Conservation (phyloP, 2,888 invertebrate genomes). For the Pandemis heparana region DNA sequence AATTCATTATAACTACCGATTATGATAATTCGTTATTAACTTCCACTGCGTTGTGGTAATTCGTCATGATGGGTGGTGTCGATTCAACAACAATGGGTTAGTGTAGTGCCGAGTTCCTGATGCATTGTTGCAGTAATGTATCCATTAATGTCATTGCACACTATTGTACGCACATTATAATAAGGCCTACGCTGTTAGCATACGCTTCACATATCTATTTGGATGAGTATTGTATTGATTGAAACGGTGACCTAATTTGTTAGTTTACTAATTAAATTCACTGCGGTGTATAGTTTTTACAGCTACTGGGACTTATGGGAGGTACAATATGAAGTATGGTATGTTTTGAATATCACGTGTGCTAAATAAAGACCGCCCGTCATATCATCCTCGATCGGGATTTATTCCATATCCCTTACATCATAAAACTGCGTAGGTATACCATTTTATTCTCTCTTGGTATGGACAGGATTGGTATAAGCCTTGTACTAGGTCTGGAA, state of each 20-base stretch:
- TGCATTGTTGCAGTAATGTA: slow-evolving; percentile 40
- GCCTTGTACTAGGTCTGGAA: slow-evolving; percentile 47
- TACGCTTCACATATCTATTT: slow-evolving; percentile 36
- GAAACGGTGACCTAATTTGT: slow-evolving; percentile 34
- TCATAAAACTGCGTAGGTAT: slow-evolving; percentile 40
- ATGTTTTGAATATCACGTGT: neutral
- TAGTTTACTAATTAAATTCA: neutral
- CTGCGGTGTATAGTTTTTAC: neutral
- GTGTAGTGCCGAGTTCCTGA: slow-evolving; percentile 35
- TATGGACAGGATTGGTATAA: slow-evolving; percentile 51
- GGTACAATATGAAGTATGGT: no score
- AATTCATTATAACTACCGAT: slow-evolving; percentile 11
- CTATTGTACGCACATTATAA: slow-evolving; percentile 33
- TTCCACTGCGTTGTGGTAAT: slow-evolving; percentile 25
- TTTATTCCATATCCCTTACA: slow-evolving; percentile 29
- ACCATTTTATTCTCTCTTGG: slow-evolving; percentile 49
- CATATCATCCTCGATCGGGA: slow-evolving; percentile 23
- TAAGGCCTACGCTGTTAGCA: slow-evolving; percentile 30
- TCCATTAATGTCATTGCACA: slow-evolving; percentile 35
- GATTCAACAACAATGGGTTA: slow-evolving; percentile 32
- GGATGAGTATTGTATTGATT: slow-evolving; percentile 17
- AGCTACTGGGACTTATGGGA: no score
- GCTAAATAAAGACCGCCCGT: neutral
- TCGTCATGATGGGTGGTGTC: slow-evolving; percentile 36
- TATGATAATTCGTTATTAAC: slow-evolving; percentile 27